phyloP scores from a whole-genome alignment of 2,797 vertebrate genomes.

The Nannoperca australis region DNA sequence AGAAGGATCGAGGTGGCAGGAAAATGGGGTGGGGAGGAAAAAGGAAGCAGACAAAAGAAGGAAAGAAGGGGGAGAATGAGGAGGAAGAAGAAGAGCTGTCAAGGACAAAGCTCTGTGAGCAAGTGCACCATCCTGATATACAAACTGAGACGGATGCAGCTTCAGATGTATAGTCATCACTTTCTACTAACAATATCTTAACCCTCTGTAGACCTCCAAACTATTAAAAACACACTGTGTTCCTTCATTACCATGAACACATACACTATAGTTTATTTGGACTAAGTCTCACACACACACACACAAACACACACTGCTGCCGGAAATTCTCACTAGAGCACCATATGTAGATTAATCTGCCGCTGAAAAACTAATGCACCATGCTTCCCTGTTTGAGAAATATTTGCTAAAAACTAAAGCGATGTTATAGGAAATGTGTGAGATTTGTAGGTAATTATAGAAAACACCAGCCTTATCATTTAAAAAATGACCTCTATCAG shows the following conservation, averaged over 20 bases:
- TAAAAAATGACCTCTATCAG: background rate
- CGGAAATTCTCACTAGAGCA: background rate
- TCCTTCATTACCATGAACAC: background rate
- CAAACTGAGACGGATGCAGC: background rate
- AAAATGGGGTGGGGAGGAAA: constrained; percentile 1
- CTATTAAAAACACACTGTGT: background rate
- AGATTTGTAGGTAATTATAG: background rate
- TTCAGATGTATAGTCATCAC: background rate
- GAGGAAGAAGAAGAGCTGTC: constrained; percentile 1
- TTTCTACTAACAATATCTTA: background rate
- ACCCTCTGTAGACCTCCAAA: background rate
- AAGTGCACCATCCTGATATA: background rate
- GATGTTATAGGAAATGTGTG: too few species aligned
- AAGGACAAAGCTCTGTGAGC: background rate
- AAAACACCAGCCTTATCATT: background rate
- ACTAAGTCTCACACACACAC: background rate
- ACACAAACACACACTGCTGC: background rate
- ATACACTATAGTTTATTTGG: background rate
- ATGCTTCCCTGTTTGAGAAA: background rate
- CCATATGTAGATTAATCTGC: background rate
- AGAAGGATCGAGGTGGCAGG: constrained; percentile 2
- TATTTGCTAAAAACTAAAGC: background rate
- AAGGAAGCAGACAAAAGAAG: constrained; percentile 26
- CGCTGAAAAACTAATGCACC: background rate
- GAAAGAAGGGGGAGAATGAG: background rate